Conservation (phyloP, 2,797 vertebrate species). For the Labroides dimidiatus region DNA sequence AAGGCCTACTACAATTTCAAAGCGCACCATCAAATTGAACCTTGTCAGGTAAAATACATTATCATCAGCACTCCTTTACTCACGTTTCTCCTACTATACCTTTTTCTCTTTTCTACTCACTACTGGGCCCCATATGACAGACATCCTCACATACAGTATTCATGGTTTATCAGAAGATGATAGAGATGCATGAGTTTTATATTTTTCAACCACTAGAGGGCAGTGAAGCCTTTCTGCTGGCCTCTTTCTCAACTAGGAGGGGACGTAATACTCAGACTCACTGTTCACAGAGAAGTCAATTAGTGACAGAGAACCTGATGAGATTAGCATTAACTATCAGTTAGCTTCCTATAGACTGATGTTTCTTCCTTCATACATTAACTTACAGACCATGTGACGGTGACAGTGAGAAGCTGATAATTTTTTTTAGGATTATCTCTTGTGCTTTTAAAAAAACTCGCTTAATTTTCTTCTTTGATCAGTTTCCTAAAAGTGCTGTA, state of each 20-base stretch:
- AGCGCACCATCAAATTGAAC: slow-evolving; percentile 89
- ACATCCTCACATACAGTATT: slow-evolving; percentile 5
- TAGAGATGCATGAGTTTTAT: neutral
- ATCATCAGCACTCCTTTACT: neutral
- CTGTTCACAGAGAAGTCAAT: slow-evolving; percentile 50
- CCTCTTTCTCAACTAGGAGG: slow-evolving; percentile 15
- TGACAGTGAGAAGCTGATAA: slow-evolving; percentile 35
- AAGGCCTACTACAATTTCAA: slow-evolving; percentile 87
- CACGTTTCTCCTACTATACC: neutral
- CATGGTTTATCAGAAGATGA: neutral
- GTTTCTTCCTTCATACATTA: slow-evolving; percentile 17
- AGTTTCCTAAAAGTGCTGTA: slow-evolving; percentile 45
- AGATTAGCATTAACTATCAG: slow-evolving; percentile 37
- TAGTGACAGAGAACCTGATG: slow-evolving; percentile 47
- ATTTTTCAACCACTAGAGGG: slow-evolving; percentile 84
- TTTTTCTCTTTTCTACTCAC: neutral
- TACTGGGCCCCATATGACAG: slow-evolving; percentile 1
- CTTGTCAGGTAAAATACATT: slow-evolving; percentile 86
- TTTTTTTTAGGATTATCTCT: slow-evolving; percentile 43
- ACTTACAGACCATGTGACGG: slow-evolving; percentile 33
- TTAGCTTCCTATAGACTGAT: slow-evolving; percentile 21
- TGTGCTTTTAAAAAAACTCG: slow-evolving; percentile 12
- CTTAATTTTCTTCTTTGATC: slow-evolving; percentile 17
- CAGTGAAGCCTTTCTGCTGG: slow-evolving; percentile 86
- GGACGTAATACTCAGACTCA: slow-evolving; percentile 11